A percentile compares a stretch with the other conserved stretches of the same genome.
Conservation (phyloP, 2,888 invertebrate genomes). For the Syrista parreyssii region DNA sequence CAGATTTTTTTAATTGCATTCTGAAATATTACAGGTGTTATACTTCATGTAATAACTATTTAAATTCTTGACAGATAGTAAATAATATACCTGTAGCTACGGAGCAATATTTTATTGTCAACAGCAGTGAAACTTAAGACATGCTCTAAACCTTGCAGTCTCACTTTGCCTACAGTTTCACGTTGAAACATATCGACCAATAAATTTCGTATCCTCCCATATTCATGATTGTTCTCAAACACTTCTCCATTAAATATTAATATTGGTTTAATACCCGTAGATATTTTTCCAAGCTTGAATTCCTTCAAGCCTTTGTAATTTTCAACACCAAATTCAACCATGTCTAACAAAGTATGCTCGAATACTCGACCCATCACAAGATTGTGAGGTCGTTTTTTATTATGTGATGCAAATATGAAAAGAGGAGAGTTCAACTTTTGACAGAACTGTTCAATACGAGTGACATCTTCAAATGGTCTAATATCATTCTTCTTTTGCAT, state of each 20-base stretch:
- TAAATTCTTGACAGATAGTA: neutral
- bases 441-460: constrained; percentile 80
- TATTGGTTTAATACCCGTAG: constrained; percentile 89
- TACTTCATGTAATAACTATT: neutral
- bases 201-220: constrained; percentile 86
- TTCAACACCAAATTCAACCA: constrained; percentile 94
- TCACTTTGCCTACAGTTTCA: constrained; percentile 81
- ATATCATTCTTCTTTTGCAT: constrained; percentile 87
- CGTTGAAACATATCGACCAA: constrained; percentile 94
- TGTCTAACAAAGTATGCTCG: constrained; percentile 91
- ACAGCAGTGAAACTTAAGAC: constrained; percentile 89
- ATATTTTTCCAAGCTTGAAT: constrained; percentile 82
- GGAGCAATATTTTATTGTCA: constrained; percentile 81
- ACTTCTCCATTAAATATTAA: constrained; percentile 91
- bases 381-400: constrained; percentile 95
- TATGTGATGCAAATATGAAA: constrained; percentile 91
- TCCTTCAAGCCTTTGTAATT: constrained; percentile 82
- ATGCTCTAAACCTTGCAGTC: constrained; percentile 94
- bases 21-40: constrained; percentile 68
- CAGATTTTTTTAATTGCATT: constrained; percentile 90
- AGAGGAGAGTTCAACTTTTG: constrained; percentile 89
- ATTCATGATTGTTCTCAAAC: constrained; percentile 86
- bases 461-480: constrained; percentile 91
- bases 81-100: constrained; percentile 72
- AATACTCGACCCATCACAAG: constrained; percentile 89